A percentile compares a stretch with the other conserved stretches of the same genome.
These are phyloP conservation scores for Dysidea cf. avara DNA, from an alignment of 37 sponge, comb jelly and placozoan species.

Conservation along the genomic window DNA sequence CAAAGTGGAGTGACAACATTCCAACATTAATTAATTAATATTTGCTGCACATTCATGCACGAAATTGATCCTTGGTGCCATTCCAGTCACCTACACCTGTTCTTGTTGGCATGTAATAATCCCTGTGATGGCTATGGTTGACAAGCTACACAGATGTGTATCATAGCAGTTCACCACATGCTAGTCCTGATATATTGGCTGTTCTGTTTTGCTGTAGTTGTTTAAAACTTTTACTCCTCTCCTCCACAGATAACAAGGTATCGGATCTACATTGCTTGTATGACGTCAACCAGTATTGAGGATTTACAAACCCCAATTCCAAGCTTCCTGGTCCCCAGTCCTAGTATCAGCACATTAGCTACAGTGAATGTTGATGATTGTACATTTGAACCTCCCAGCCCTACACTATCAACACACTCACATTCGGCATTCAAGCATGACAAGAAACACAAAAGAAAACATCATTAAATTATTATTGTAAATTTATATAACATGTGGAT, in stretches of 20 bases:
- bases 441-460: neutral
- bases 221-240: no score
- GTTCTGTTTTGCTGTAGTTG: no score
- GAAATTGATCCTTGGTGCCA: no score
- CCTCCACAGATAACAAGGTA: constrained; percentile 44
- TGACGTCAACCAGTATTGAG: constrained; percentile 29
- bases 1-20: no score
- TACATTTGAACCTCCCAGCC: neutral
- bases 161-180: neutral
- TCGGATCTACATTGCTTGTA: constrained; percentile 56
- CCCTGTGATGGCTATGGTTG: no score
- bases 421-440: neutral
- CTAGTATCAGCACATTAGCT: constrained; percentile 72
- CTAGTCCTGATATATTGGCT: neutral
- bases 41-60: no score
- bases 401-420: neutral
- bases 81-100: no score
- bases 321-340: constrained; percentile 70
- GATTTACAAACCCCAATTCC: constrained; percentile 68
- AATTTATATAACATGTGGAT: no score
- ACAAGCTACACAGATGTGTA: no score
- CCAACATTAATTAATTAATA: no score
- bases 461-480: no score
- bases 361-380: constrained; percentile 27
- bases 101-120: no score